Percentiles rank a stretch among this genome's conserved stretches.
Evolutionary conservation across 2,888 invertebrate genomes (phyloP).

Genomic region (Cataglyphis livida): DNA sequence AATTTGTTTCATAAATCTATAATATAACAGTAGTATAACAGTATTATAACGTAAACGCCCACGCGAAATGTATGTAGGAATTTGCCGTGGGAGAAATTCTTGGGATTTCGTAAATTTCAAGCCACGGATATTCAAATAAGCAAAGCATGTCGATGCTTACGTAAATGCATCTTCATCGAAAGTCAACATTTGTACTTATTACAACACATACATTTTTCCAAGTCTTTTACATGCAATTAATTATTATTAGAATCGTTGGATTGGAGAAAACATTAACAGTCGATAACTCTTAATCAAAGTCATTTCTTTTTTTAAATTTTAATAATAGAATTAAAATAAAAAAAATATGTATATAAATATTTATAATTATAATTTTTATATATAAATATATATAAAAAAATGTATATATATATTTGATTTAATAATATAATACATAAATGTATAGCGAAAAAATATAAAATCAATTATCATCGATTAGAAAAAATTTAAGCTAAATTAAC

Average conservation of each 20-base stretch:
- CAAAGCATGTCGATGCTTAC: not conserved
- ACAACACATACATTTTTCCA: not conserved
- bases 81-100: constrained; percentile 31
- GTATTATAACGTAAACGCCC: not conserved
- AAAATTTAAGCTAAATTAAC: not conserved
- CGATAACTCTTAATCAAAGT: not conserved
- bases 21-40: not conserved
- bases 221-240: not conserved
- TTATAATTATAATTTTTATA: not conserved
- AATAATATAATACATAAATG: not conserved
- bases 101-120: not conserved
- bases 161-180: constrained; percentile 10
- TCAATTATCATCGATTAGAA: not conserved
- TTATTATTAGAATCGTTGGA: not conserved
- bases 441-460: not conserved
- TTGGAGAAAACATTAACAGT: not conserved
- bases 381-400: not conserved
- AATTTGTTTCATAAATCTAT: not conserved
- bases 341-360: not conserved
- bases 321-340: too few species aligned
- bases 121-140: not conserved
- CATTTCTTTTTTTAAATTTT: not conserved
- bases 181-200: not conserved
- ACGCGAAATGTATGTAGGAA: not conserved
- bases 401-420: not conserved